Conservation (phyloP, 1,140 invertebrate species). For the Bombus confusus region DNA sequence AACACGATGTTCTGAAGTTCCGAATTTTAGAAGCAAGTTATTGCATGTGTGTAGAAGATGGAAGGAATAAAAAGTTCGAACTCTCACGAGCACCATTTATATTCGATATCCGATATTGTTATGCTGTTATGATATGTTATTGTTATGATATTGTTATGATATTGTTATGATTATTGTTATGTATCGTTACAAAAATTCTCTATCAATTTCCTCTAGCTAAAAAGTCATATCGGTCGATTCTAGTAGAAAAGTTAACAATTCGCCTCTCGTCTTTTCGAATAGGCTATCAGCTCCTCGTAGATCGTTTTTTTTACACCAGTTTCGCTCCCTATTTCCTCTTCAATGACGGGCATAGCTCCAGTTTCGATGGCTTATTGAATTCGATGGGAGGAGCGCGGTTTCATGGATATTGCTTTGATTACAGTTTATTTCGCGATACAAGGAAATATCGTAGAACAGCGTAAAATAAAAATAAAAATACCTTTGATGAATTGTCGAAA, state of each 20-base stretch:
- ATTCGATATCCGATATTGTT: neutral
- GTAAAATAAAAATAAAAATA: neutral
- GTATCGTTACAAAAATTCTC: neutral
- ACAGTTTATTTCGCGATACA: constrained; percentile 1
- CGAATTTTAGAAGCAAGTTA: neutral
- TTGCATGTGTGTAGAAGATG: neutral
- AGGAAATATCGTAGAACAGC: no score
- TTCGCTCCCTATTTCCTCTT: neutral
- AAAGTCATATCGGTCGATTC: neutral
- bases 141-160: no score
- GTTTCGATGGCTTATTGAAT: constrained; percentile 31
- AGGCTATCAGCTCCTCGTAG: constrained; percentile 11
- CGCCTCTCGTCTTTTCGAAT: constrained; percentile 6
- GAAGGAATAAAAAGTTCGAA: neutral
- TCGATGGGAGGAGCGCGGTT: neutral
- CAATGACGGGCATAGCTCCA: constrained; percentile 5
- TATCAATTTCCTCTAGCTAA: neutral
- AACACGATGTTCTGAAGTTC: neutral
- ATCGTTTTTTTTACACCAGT: constrained; percentile 18
- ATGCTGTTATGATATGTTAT: no score
- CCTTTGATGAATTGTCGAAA: neutral
- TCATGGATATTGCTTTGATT: constrained; percentile 23
- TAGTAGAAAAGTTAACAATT: constrained; percentile 29
- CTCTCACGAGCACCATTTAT: neutral
- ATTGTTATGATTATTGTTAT: no score